phyloP scores from a whole-genome alignment of 2,797 vertebrate species.

The Zalophus californianus region DNA sequence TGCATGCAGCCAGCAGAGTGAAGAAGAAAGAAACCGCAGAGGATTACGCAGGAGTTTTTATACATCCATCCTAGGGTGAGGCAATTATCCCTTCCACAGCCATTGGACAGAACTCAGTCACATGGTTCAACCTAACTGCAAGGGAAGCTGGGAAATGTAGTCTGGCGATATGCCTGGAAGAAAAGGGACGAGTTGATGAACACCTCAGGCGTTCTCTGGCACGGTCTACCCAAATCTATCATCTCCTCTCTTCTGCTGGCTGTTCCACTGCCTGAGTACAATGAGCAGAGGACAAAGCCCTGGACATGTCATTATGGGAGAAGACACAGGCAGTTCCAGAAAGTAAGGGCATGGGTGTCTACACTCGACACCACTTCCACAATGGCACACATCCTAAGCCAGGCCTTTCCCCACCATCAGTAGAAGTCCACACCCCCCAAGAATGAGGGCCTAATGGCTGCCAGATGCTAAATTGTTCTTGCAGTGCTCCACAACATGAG shows the following conservation, averaged over 20 bases:
- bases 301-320: background rate
- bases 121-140: background rate
- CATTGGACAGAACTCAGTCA: background rate
- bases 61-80: background rate
- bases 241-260: background rate
- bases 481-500: background rate
- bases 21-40: background rate
- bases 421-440: background rate
- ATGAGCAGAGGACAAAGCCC: background rate
- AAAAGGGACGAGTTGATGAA: constrained; percentile 1
- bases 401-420: background rate
- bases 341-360: background rate
- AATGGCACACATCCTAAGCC: background rate
- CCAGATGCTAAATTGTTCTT: background rate
- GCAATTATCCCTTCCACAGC: background rate
- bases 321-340: background rate
- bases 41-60: background rate
- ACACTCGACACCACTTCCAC: background rate
- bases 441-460: background rate
- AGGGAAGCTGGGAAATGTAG: background rate
- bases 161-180: background rate
- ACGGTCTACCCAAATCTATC: background rate
- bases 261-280: background rate
- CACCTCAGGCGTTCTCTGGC: background rate
- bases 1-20: background rate